Conservation (phyloP, 2,888 invertebrate genomes). For the Epirrhoe alternata region DNA sequence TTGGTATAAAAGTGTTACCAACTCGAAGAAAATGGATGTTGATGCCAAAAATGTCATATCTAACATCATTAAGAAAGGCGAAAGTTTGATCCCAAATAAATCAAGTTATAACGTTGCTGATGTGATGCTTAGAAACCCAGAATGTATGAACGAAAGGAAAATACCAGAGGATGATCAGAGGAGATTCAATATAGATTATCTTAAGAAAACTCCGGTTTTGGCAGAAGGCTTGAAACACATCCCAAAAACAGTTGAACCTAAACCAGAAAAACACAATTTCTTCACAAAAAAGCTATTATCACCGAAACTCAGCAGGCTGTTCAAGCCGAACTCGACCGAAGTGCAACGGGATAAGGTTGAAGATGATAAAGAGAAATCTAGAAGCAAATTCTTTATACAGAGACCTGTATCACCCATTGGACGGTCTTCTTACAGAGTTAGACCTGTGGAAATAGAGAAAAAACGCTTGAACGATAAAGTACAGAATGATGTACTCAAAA, state of each 20-base stretch:
- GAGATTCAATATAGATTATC: slow-evolving; percentile 66
- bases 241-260: slow-evolving; percentile 46
- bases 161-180: slow-evolving; percentile 61
- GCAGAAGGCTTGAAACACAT: slow-evolving; percentile 63
- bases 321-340: slow-evolving; percentile 68
- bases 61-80: slow-evolving; percentile 60
- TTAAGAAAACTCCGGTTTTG: slow-evolving; percentile 58
- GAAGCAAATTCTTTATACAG: slow-evolving; percentile 77
- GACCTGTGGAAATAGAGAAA: slow-evolving; percentile 52
- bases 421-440: slow-evolving; percentile 62
- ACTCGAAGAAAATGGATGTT: slow-evolving; percentile 57
- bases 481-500: slow-evolving; percentile 63
- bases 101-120: slow-evolving; percentile 68
- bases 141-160: slow-evolving; percentile 54
- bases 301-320: slow-evolving; percentile 74
- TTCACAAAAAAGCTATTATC: slow-evolving; percentile 75
- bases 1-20: slow-evolving; percentile 55
- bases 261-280: slow-evolving; percentile 64
- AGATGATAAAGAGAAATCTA: slow-evolving; percentile 65
- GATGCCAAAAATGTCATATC: slow-evolving; percentile 57
- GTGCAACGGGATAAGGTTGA: slow-evolving; percentile 57
- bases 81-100: slow-evolving; percentile 59
- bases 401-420: slow-evolving; percentile 64
- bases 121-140: slow-evolving; percentile 56
- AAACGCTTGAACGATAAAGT: slow-evolving; percentile 37